These are phyloP conservation scores for Cyclopterus lumpus DNA, from an alignment of 2,797 vertebrate genomes.

Conservation along the genomic window DNA sequence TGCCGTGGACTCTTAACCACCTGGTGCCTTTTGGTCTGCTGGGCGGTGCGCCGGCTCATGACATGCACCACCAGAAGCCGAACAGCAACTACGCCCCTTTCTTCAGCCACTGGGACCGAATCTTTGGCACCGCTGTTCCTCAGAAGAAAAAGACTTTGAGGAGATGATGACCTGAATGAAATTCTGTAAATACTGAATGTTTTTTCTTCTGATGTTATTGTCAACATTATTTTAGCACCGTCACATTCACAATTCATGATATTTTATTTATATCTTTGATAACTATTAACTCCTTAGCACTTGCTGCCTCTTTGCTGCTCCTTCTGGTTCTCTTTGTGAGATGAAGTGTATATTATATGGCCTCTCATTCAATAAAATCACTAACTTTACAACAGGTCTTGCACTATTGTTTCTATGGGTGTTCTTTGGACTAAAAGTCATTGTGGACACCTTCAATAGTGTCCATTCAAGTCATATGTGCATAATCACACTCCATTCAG, in stretches of 20 bases:
- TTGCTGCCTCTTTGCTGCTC: neutral
- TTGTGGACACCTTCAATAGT: neutral
- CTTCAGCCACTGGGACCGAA: constrained; percentile 85
- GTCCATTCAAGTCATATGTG: neutral
- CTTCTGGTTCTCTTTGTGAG: neutral
- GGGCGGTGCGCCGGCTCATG: constrained; percentile 82
- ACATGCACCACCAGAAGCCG: constrained; percentile 84
- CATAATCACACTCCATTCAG: neutral
- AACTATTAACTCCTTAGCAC: neutral
- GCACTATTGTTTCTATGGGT: neutral
- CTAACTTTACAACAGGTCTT: neutral
- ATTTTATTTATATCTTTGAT: neutral
- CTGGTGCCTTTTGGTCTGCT: constrained; percentile 82
- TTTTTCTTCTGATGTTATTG: neutral
- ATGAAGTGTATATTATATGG: neutral
- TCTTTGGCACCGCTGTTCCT: constrained; percentile 76
- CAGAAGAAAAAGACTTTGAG: constrained; percentile 47
- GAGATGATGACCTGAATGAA: neutral
- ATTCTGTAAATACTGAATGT: constrained; percentile 25
- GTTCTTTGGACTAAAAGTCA: neutral
- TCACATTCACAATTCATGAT: neutral
- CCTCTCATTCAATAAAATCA: constrained; percentile 35
- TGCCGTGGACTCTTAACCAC: constrained; percentile 80
- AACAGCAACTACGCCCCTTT: constrained; percentile 84
- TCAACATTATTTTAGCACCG: neutral